phyloP scores from a whole-genome alignment of 92 coral and sea anemone species.

The Umimayanthus chanpuru region DNA sequence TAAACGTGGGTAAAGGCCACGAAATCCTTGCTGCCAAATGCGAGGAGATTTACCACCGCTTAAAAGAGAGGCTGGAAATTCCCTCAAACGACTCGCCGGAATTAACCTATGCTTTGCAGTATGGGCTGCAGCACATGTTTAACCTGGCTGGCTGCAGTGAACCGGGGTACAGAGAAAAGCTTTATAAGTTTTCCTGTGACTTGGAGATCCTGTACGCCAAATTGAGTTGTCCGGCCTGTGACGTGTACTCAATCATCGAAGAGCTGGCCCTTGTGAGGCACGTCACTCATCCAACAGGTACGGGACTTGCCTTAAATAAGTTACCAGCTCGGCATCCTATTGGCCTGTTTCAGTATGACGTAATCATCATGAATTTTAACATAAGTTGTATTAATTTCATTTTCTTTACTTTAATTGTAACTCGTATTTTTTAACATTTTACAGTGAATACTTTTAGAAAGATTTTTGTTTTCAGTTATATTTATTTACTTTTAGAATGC shows the following conservation, averaged over 20 bases:
- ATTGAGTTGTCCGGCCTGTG: slow-evolving; percentile 47
- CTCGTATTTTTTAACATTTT: too few species aligned
- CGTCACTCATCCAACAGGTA: slow-evolving; percentile 27
- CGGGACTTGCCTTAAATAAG: background rate
- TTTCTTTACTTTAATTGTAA: too few species aligned
- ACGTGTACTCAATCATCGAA: slow-evolving; percentile 57
- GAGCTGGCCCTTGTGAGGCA: slow-evolving; percentile 50
- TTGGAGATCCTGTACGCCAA: slow-evolving; percentile 56
- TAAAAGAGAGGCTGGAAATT: slow-evolving; percentile 22
- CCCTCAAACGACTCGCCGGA: slow-evolving; percentile 15
- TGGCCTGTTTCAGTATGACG: too few species aligned
- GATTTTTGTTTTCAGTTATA: too few species aligned
- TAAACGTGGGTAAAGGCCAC: slow-evolving; percentile 51
- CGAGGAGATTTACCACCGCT: slow-evolving; percentile 27
- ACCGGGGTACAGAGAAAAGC: slow-evolving; percentile 27
- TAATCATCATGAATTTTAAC: too few species aligned
- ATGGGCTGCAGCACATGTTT: slow-evolving; percentile 56
- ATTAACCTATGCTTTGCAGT: slow-evolving; percentile 63
- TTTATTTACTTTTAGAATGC: too few species aligned
- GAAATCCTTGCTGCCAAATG: slow-evolving; percentile 55
- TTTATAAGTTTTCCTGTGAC: slow-evolving; percentile 44
- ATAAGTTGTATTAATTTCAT: too few species aligned
- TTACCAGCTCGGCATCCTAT: background rate
- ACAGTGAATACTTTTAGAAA: too few species aligned
- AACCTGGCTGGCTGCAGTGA: slow-evolving; percentile 12